phyloP scores from a whole-genome alignment of 35 echinoderm and acorn worm species.

The Stichopus chloronotus region DNA sequence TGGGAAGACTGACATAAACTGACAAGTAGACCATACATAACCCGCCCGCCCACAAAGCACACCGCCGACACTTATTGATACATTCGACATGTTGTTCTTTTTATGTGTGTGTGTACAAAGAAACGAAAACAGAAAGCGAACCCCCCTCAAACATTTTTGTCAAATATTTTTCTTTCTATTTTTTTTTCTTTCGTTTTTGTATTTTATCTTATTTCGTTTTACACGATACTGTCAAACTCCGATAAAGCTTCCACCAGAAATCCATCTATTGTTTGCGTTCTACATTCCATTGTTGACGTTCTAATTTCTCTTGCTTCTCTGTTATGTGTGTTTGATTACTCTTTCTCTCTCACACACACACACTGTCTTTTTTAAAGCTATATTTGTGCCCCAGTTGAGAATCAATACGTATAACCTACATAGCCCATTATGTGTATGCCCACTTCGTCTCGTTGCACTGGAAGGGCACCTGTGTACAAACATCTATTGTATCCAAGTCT shows the following conservation, averaged over 20 bases:
- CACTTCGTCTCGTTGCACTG: background rate
- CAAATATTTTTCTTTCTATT: background rate
- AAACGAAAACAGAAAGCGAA: no score
- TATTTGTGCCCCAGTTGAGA: slow-evolving; percentile 24
- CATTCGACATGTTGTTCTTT: background rate
- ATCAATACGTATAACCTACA: slow-evolving; percentile 52
- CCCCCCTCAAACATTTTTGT: slow-evolving; percentile 11
- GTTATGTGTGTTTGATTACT: no score
- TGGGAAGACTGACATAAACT: background rate
- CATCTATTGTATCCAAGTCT: slow-evolving; percentile 30
- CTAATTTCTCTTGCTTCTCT: background rate
- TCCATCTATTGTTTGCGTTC: slow-evolving; percentile 39
- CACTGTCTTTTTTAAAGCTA: background rate
- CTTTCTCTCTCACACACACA: no score
- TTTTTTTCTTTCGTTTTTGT: no score
- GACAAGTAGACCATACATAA: background rate
- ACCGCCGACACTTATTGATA: background rate
- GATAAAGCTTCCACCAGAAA: background rate
- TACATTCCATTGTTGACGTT: background rate
- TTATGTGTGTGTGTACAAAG: background rate
- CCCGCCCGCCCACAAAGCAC: background rate
- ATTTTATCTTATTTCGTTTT: background rate
- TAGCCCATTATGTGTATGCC: slow-evolving; percentile 44
- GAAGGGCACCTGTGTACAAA: slow-evolving; percentile 48
- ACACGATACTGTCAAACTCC: slow-evolving; percentile 30